Evolutionary conservation across 2,113 vertebrate species (phyloP), one percentile per base, ranked within the genome.

Genomic region (Smithornis capensis): DNA sequence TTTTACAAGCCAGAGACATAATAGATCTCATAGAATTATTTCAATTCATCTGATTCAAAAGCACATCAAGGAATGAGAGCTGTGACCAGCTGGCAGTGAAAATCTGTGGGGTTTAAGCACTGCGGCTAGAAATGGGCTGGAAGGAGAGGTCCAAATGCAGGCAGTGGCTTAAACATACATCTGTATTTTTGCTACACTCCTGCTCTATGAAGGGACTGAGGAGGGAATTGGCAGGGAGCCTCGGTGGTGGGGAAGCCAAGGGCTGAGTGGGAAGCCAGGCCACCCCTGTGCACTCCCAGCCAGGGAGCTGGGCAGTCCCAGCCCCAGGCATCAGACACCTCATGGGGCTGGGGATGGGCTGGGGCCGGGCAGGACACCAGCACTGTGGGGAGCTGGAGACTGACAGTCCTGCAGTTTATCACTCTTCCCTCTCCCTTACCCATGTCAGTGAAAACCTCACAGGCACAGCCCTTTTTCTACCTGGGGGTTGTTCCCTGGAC

Each of bases 1-100:
- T 90, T 96, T 96, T 96, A 78, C 86, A 95, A 96, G 75, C 84
- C 83, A 94, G 74, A 96, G 93, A 83, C 87, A 92, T 93, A 95
- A 90, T n/a, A 95, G 91, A 90, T 77, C 68, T 96, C 70, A 94
- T 59, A 73, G 91, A 98, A 87, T 59, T 64, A 38, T 77, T 91
- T 79, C 69, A 74, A 74, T 65, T 93, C 82, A 38, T 57, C 55
- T 57, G 79, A 90, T 94, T 94, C 83, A 90, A 94, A 95, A 87
- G 67, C 71, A 81, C 29, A 19, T 87, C 92, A 89, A 91, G 52
- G 52, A 90, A 52, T 38, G 14, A 42, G 57, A 76, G 49, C 53
- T 84, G 52, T 49, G 64, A 82, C n/a, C 49, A 82, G 44, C 68
- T 68, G 81, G 49, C n/a, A 79, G 53, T 42, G 65, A 52, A 74